Percentiles rank a stretch among this genome's conserved stretches.
Evolutionary conservation across 2,888 invertebrate species (phyloP).

Genomic region (Physocephala rufipes): DNA sequence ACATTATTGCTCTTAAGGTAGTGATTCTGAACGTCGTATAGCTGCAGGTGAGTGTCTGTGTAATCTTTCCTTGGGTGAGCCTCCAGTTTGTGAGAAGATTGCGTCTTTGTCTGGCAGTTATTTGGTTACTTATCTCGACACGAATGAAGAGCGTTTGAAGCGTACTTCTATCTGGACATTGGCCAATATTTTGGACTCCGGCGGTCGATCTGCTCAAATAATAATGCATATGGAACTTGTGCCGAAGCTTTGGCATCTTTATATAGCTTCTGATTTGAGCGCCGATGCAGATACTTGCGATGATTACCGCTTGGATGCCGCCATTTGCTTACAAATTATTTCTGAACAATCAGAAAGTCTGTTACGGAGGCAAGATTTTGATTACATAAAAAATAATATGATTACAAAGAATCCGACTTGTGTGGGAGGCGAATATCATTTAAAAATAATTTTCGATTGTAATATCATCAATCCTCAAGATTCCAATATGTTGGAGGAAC

Average conservation of each 20-base stretch:
- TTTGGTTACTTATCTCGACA: constrained; percentile 58
- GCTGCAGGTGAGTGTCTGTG: constrained; percentile 61
- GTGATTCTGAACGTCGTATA: constrained; percentile 54
- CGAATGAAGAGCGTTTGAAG: constrained; percentile 52
- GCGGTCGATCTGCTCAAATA: constrained; percentile 51
- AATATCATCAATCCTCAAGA: constrained; percentile 40
- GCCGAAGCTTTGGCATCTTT: constrained; percentile 55
- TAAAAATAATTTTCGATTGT: constrained; percentile 54
- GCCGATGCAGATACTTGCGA: constrained; percentile 30
- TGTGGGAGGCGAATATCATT: constrained; percentile 52
- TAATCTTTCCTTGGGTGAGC: constrained; percentile 61
- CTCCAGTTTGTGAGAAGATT: constrained; percentile 59
- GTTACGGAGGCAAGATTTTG: constrained; percentile 48
- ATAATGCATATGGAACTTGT: constrained; percentile 60
- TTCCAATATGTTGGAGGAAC: constrained; percentile 31
- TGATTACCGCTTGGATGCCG: constrained; percentile 56
- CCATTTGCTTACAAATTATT: constrained; percentile 53
- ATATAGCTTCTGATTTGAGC: constrained; percentile 37
- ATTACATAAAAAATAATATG: constrained; percentile 48
- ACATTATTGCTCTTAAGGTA: constrained; percentile 49
- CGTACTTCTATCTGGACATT: constrained; percentile 61
- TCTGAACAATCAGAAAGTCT: constrained; percentile 40
- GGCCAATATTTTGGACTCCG: constrained; percentile 57
- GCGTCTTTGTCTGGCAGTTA: constrained; percentile 58
- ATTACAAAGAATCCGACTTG: constrained; percentile 49